Percentiles rank a stretch among this genome's conserved stretches.
Conservation (phyloP, 2,797 vertebrate genomes). For the Pangasius mekongensis region DNA sequence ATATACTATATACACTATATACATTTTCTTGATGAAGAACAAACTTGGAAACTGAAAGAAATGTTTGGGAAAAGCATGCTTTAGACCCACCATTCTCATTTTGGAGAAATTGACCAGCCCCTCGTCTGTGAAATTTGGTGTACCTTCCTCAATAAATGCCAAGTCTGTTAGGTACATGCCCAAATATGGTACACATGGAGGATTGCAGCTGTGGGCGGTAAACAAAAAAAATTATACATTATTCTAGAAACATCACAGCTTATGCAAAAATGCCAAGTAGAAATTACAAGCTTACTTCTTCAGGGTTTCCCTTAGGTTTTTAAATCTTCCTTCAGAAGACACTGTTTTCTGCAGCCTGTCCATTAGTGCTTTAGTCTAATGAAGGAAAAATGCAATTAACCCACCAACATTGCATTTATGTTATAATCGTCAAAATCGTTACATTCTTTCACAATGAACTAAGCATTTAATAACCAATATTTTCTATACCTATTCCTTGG, state of each 20-base stretch:
- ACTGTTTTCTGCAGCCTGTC: constrained; percentile 96
- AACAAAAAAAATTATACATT: not conserved
- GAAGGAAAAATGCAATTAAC: constrained; percentile 44
- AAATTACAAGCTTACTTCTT: constrained; percentile 84
- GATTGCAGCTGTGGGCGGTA: constrained; percentile 84
- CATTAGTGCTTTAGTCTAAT: constrained; percentile 92
- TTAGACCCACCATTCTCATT: constrained; percentile 93
- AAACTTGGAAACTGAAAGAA: not conserved
- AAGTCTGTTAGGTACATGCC: constrained; percentile 98
- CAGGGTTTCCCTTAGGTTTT: constrained; percentile 96
- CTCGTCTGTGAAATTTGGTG: constrained; percentile 95
- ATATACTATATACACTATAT: no score
- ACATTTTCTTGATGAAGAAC: not conserved
- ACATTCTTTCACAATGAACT: not conserved
- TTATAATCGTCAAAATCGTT: not conserved
- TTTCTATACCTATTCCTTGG: not conserved
- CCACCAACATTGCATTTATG: not conserved
- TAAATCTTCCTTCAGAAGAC: constrained; percentile 96
- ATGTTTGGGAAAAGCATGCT: not conserved
- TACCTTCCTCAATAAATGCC: constrained; percentile 97
- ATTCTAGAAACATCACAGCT: not conserved
- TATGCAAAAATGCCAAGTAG: not conserved
- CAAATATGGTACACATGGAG: constrained; percentile 94
- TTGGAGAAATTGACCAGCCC: constrained; percentile 99
- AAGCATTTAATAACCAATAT: not conserved